Base-by-base conservation (phyloP, 2,113 vertebrate genomes). In the Plecotus auritus region DNA sequence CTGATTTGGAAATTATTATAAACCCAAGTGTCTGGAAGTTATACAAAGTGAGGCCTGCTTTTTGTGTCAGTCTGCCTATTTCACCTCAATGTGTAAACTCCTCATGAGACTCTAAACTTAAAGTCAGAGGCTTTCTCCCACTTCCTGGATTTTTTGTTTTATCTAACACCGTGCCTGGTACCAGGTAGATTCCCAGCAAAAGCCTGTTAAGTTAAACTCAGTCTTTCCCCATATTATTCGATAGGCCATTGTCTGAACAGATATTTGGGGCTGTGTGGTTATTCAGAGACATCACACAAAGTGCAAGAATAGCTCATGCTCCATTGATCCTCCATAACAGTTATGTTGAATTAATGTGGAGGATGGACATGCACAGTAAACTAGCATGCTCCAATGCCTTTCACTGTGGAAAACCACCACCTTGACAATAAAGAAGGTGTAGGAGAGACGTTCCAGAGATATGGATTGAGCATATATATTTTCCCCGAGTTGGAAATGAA, bases 281-380 rank as follows among this genome's bases (percentile, higher is more conserved):
- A 94, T 97, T 85, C 89, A 88, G 61, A 76, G 8, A 88, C 64
- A 94, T 95, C 42, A 45, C 13, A 26, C 76, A 74, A 74, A 91
- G 78, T 64, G 17, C 56, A 74, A 84, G 80, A 94, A 93, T 91
- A 88, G 90, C 90, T 76, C 80, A 80, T 80, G 94, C n/a, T 86
- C 51, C 85, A 84, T 61, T 95, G 73, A 91, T 73, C 77, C 37
- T 90, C 82, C 47, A 10, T 54, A 9, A 85, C 77, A 69, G 70
- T 94, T 97, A 78, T 78, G 96, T 95, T 96, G 22, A 80, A 85
- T 97, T 97, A 95, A 94, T 83, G 47, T 28, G 40, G 77, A 96
- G 87, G 49, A 69, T 77, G 56, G 90, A 59, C 18, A 88, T 66
- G 22, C 85, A 80, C 20, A 0, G 93, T 98, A 97, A 95, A 92